phyloP scores from a whole-genome alignment of 92 coral and sea anemone genomes.

The Isaurus tuberculatus region DNA sequence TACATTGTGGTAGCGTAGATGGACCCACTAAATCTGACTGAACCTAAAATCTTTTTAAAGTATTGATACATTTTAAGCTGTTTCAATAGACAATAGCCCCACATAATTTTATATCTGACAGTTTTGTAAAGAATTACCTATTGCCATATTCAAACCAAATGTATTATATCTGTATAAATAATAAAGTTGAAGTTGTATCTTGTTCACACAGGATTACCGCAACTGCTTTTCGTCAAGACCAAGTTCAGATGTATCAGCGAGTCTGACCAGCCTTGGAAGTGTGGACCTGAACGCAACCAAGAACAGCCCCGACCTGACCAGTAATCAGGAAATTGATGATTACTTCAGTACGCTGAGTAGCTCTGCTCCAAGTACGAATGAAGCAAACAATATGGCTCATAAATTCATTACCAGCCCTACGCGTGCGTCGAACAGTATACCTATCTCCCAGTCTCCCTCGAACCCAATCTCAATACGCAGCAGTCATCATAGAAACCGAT shows the following conservation, averaged over 20 bases:
- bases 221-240: slow-evolving; percentile 95
- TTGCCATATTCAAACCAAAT: too few species aligned
- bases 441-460: slow-evolving; percentile 88
- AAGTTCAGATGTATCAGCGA: slow-evolving; percentile 88
- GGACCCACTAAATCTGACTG: too few species aligned
- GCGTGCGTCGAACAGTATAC: slow-evolving; percentile 52
- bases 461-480: slow-evolving; percentile 83
- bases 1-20: too few species aligned
- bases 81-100: too few species aligned
- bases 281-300: slow-evolving; percentile 56
- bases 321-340: slow-evolving; percentile 54
- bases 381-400: slow-evolving; percentile 66
- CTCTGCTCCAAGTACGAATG: slow-evolving; percentile 77
- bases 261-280: slow-evolving; percentile 88
- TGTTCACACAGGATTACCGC: slow-evolving; percentile 81
- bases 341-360: slow-evolving; percentile 60
- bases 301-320: slow-evolving; percentile 28
- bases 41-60: too few species aligned
- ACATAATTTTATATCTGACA: too few species aligned
- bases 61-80: too few species aligned
- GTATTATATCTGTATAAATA: not conserved
- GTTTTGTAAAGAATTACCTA: too few species aligned
- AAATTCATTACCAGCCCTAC: slow-evolving; percentile 66
- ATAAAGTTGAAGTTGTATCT: not conserved
- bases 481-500: slow-evolving; percentile 66